These are phyloP conservation scores for Saxidomus purpurata DNA, from an alignment of 1,140 invertebrate species.

Conservation along the genomic window DNA sequence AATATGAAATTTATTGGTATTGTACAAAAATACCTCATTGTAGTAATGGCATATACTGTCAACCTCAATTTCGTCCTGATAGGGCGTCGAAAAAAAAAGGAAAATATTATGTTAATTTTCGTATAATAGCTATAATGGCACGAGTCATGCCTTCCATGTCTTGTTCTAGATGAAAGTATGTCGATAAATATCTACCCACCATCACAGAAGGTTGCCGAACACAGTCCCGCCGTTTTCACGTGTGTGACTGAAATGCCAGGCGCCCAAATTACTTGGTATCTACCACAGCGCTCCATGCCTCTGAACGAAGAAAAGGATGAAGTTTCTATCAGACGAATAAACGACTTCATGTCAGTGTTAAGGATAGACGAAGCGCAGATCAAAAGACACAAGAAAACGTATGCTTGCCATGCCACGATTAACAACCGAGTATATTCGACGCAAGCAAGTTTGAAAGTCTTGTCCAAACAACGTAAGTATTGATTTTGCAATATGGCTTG, in stretches of 20 bases:
- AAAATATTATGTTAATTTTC: no score
- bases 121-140: no score
- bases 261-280: constrained; percentile 12
- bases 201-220: constrained; percentile 36
- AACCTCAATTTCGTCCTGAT: no score
- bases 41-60: no score
- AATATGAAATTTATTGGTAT: no score
- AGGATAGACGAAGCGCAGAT: constrained; percentile 12
- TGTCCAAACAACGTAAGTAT: constrained; percentile 17
- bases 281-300: neutral
- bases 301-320: constrained; percentile 17
- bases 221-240: constrained; percentile 30
- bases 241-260: constrained; percentile 5
- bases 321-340: neutral
- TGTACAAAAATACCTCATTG: no score
- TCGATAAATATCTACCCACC: neutral
- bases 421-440: no score
- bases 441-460: neutral
- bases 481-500: no score
- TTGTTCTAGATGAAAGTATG: neutral
- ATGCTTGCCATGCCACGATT: neutral
- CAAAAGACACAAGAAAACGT: constrained; percentile 6
- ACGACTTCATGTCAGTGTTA: neutral
- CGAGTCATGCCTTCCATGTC: no score
- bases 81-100: no score